Percentiles rank a stretch among this genome's conserved stretches.
Evolutionary conservation across 2,888 invertebrate species (phyloP).

Genomic region (Coleophora deauratella): DNA sequence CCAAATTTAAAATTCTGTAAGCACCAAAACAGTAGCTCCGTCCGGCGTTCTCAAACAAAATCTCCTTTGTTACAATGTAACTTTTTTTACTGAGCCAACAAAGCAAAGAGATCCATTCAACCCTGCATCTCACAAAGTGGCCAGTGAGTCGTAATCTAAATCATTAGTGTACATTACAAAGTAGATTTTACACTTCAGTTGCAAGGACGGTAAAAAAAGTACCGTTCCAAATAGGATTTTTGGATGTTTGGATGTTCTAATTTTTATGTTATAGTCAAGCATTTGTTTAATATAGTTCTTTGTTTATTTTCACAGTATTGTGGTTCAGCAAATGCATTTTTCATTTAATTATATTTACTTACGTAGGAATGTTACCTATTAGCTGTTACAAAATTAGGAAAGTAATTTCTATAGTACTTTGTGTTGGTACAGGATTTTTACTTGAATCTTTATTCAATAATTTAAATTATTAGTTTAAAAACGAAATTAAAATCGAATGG

Average conservation of each 20-base stretch:
- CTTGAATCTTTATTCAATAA: too few species aligned
- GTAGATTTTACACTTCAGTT: slow-evolving; percentile 28
- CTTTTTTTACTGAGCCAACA: background rate
- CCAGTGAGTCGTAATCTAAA: slow-evolving; percentile 14
- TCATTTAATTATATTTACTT: too few species aligned
- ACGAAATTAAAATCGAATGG: too few species aligned
- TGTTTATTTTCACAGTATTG: too few species aligned
- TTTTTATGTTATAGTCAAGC: background rate
- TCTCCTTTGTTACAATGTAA: slow-evolving; percentile 9
- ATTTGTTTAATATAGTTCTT: too few species aligned
- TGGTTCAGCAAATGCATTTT: too few species aligned
- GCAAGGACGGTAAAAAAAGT: slow-evolving; percentile 13
- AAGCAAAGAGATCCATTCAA: slow-evolving; percentile 10
- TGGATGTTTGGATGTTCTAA: background rate
- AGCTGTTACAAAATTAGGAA: too few species aligned
- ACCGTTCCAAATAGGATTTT: slow-evolving; percentile 9
- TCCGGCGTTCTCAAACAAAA: slow-evolving; percentile 4
- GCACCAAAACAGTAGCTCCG: slow-evolving; percentile 12
- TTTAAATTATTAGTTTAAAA: too few species aligned
- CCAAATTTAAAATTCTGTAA: slow-evolving; percentile 3
- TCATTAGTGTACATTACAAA: slow-evolving; percentile 24
- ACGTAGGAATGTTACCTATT: too few species aligned
- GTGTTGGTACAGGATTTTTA: too few species aligned
- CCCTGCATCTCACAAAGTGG: slow-evolving; percentile 13
- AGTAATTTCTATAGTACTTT: too few species aligned